These are phyloP conservation scores for Micropterix aruncella DNA, from an alignment of 2,888 invertebrate species.

Conservation along the genomic window DNA sequence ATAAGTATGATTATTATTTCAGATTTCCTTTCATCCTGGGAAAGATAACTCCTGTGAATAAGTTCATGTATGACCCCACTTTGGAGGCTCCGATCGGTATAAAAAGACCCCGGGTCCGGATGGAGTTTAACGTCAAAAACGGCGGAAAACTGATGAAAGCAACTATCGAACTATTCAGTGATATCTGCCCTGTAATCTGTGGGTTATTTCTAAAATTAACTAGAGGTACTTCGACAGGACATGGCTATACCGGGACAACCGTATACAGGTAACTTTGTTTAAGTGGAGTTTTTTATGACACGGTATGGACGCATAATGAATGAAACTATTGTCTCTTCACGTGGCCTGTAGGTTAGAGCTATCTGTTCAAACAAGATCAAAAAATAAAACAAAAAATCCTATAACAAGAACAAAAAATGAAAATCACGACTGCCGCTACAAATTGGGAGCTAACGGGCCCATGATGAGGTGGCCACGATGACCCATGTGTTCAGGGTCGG, in stretches of 20 bases:
- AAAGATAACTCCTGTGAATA: neutral
- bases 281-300: too few relatives aligned
- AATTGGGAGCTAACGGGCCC: too few relatives aligned
- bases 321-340: too few relatives aligned
- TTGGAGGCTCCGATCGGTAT: neutral
- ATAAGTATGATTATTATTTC: too few relatives aligned
- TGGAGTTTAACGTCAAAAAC: neutral
- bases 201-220: neutral
- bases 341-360: too few relatives aligned
- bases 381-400: too few relatives aligned
- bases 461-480: too few relatives aligned
- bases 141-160: neutral
- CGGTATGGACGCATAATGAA: too few relatives aligned
- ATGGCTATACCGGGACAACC: neutral
- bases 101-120: neutral
- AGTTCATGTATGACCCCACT: neutral
- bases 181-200: neutral
- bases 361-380: too few relatives aligned
- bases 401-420: too few relatives aligned
- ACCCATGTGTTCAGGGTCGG: too few relatives aligned
- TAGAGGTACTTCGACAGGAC: neutral
- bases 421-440: too few relatives aligned
- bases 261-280: neutral
- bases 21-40: neutral
- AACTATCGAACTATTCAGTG: neutral